Conservation (phyloP, 2,888 invertebrate species). For the Drosophila yooni region DNA sequence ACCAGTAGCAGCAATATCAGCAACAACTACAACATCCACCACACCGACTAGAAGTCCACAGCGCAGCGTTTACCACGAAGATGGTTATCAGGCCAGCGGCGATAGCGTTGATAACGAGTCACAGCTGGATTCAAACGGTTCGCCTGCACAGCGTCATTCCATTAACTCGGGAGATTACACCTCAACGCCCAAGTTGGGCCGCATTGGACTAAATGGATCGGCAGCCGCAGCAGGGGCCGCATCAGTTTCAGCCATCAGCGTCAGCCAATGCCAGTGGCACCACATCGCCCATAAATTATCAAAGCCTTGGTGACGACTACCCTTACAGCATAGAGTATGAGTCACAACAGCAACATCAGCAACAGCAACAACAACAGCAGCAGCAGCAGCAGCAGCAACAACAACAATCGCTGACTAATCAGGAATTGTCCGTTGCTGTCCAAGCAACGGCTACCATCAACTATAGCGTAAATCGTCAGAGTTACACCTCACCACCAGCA, state of each 20-base stretch:
- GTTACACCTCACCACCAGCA: constrained; percentile 69
- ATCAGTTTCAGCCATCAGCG: constrained; percentile 16
- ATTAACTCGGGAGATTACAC: constrained; percentile 78
- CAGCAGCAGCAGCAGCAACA: constrained; percentile 48
- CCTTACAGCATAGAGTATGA: constrained; percentile 67
- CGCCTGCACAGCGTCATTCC: constrained; percentile 75
- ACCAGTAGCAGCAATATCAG: constrained; percentile 21
- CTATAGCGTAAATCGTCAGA: constrained; percentile 59
- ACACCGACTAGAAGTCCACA: constrained; percentile 75
- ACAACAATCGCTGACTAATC: constrained; percentile 42
- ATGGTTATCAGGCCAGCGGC: constrained; percentile 66
- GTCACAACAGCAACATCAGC: constrained; percentile 40
- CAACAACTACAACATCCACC: constrained; percentile 14
- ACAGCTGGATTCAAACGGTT: constrained; percentile 48
- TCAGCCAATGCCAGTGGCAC: constrained; percentile 60
- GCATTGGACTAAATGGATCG: constrained; percentile 43
- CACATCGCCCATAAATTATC: constrained; percentile 73
- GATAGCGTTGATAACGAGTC: constrained; percentile 61
- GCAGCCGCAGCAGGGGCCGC: constrained; percentile 6
- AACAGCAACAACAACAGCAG: constrained; percentile 31
- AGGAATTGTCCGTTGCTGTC: constrained; percentile 33
- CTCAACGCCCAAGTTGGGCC: constrained; percentile 76
- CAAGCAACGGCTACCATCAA: constrained; percentile 48
- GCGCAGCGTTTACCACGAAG: constrained; percentile 72
- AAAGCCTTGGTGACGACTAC: constrained; percentile 71